phyloP scores from a whole-genome alignment of 2,888 invertebrate genomes.

The Dynastes maya region DNA sequence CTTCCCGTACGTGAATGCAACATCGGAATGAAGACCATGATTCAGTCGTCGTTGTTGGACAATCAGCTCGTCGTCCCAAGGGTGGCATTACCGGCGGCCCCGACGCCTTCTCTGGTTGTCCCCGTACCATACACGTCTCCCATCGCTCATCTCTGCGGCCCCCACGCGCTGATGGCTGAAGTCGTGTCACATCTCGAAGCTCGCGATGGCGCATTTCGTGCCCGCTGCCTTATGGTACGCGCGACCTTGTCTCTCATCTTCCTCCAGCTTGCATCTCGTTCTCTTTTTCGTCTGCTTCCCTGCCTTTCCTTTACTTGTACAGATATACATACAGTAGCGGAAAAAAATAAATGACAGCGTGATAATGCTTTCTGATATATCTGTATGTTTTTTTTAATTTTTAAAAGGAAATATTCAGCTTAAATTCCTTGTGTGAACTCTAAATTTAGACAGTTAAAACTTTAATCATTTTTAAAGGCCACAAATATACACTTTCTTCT shows the following conservation, averaged over 20 bases:
- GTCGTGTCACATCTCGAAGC: conserved; percentile 62
- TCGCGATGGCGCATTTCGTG: conserved; percentile 63
- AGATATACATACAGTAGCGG: too few relatives aligned
- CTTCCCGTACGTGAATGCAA: conserved; percentile 43
- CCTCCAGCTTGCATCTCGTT: background rate
- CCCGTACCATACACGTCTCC: conserved; percentile 47
- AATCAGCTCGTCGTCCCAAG: conserved; percentile 66
- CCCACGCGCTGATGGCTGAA: conserved; percentile 34
- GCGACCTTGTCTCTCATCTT: conserved; percentile 46
- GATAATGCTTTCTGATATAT: too few relatives aligned
- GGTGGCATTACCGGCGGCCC: conserved; percentile 65
- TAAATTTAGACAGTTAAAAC: too few relatives aligned
- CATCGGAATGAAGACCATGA: conserved; percentile 59
- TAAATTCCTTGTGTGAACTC: too few relatives aligned
- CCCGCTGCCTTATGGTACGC: conserved; percentile 54
- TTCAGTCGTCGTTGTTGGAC: conserved; percentile 66
- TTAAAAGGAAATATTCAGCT: too few relatives aligned
- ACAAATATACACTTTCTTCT: too few relatives aligned
- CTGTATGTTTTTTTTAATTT: too few relatives aligned
- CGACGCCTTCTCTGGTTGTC: conserved; percentile 60
- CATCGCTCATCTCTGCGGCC: conserved; percentile 62
- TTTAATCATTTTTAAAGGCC: too few relatives aligned
- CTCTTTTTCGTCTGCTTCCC: background rate
- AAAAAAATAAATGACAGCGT: too few relatives aligned
- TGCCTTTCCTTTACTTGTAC: too few relatives aligned